These are phyloP conservation scores for Pipa parva DNA, from an alignment of 2,113 vertebrate genomes.

Conservation along the genomic window DNA sequence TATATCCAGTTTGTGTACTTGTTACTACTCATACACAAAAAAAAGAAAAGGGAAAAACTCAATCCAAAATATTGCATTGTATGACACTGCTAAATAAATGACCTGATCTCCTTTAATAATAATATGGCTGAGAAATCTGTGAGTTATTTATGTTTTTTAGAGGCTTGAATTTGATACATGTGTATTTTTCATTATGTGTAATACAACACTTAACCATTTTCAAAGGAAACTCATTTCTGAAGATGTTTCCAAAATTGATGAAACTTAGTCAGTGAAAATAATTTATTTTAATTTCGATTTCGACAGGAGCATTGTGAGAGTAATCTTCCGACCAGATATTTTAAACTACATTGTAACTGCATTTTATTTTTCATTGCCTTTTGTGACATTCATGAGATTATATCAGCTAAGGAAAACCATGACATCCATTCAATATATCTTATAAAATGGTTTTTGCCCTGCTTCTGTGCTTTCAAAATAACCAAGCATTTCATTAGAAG, in stretches of 20 bases:
- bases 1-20: too few relatives aligned
- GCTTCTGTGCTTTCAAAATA: conserved; percentile 19
- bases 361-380: conserved; percentile 38
- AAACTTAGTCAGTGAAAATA: conserved; percentile 17
- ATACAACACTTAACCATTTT: not conserved
- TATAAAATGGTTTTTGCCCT: conserved; percentile 24
- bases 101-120: too few relatives aligned
- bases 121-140: too few relatives aligned
- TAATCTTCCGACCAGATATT: conserved; percentile 21
- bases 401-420: conserved; percentile 25
- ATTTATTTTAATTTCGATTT: conserved; percentile 12
- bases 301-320: conserved; percentile 22
- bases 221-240: conserved; percentile 5
- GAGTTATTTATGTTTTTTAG: too few relatives aligned
- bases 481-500: conserved; percentile 32
- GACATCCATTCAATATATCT: conserved; percentile 28
- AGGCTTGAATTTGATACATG: too few relatives aligned
- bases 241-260: conserved; percentile 17
- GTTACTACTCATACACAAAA: too few relatives aligned
- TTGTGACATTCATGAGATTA: conserved; percentile 34
- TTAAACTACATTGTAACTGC: conserved; percentile 26
- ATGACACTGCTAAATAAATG: too few relatives aligned
- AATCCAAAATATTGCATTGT: too few relatives aligned
- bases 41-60: too few relatives aligned
- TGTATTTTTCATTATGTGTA: not conserved